Percentiles rank a stretch among this genome's conserved stretches.
Evolutionary conservation across 2,113 vertebrate species (phyloP).

Genomic region (Campylomormyrus numenius): DNA sequence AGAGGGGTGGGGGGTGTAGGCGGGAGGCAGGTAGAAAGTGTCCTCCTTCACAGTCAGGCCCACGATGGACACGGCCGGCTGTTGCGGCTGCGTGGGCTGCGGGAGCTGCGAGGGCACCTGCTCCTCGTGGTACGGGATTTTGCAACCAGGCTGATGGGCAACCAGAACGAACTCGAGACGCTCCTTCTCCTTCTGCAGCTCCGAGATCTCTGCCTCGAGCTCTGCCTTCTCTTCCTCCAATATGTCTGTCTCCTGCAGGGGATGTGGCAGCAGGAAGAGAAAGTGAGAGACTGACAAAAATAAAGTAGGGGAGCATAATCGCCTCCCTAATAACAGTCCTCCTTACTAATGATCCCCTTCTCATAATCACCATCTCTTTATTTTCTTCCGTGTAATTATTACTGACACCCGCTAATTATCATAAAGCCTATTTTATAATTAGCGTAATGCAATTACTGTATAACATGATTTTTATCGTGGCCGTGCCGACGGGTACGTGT

Average conservation of each 20-base stretch:
- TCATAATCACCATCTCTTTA: slow-evolving; percentile 5
- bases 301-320: background rate
- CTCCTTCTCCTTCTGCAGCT: slow-evolving; percentile 93
- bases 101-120: slow-evolving; percentile 40
- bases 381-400: slow-evolving; percentile 15
- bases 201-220: slow-evolving; percentile 88
- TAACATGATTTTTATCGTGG: background rate
- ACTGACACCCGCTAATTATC: slow-evolving; percentile 18
- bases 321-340: slow-evolving; percentile 7
- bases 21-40: slow-evolving; percentile 70
- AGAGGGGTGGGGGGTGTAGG: slow-evolving; percentile 62
- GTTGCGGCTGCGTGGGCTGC: slow-evolving; percentile 41
- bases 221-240: slow-evolving; percentile 90
- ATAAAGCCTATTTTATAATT: slow-evolving; percentile 10
- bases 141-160: slow-evolving; percentile 85
- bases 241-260: slow-evolving; percentile 82
- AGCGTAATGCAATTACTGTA: background rate
- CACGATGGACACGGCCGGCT: slow-evolving; percentile 57
- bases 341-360: slow-evolving; percentile 15
- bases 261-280: background rate
- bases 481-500: slow-evolving; percentile 4
- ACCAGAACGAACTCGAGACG: slow-evolving; percentile 88
- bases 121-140: slow-evolving; percentile 77
- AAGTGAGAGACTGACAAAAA: background rate
- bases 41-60: slow-evolving; percentile 75